Evolutionary conservation across 2,113 vertebrate species (phyloP).

Genomic region (Microtus pennsylvanicus): DNA sequence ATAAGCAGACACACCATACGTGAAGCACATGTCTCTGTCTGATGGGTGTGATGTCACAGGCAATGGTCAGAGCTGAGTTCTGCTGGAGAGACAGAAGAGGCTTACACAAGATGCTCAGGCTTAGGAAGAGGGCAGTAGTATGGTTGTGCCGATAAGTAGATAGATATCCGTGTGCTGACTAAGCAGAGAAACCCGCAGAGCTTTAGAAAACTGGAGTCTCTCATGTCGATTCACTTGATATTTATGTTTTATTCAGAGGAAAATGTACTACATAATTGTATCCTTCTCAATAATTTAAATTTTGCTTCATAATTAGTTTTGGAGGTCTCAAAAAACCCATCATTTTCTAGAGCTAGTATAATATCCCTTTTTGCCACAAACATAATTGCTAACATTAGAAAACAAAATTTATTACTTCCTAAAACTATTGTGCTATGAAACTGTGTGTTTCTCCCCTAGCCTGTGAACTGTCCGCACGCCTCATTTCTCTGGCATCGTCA

Average conservation of each 20-base stretch:
- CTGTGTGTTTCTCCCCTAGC: conserved; percentile 3
- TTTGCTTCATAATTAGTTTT: conserved; percentile 40
- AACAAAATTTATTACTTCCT: conserved; percentile 47
- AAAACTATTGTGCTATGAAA: conserved; percentile 43
- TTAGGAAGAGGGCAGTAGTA: not conserved
- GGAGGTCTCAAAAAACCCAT: not conserved
- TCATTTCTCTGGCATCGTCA: conserved; percentile 59
- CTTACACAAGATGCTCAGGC: conserved; percentile 26
- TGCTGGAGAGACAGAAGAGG: not conserved
- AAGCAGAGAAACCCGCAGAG: not conserved
- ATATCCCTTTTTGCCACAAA: conserved; percentile 43
- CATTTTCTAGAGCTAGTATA: conserved; percentile 55
- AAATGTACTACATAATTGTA: not conserved
- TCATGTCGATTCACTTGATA: conserved; percentile 7
- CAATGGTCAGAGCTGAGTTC: not conserved
- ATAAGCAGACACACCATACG: not conserved
- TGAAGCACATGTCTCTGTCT: not conserved
- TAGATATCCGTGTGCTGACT: not conserved
- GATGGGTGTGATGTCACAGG: not conserved
- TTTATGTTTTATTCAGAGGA: conserved; percentile 38
- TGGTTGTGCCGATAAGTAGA: not conserved
- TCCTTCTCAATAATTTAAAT: conserved; percentile 21
- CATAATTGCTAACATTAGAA: conserved; percentile 44
- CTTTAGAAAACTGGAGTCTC: not conserved
- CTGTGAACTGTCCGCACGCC: conserved; percentile 16